phyloP scores from a whole-genome alignment of 2,797 vertebrate species.

The Macropodus opercularis region DNA sequence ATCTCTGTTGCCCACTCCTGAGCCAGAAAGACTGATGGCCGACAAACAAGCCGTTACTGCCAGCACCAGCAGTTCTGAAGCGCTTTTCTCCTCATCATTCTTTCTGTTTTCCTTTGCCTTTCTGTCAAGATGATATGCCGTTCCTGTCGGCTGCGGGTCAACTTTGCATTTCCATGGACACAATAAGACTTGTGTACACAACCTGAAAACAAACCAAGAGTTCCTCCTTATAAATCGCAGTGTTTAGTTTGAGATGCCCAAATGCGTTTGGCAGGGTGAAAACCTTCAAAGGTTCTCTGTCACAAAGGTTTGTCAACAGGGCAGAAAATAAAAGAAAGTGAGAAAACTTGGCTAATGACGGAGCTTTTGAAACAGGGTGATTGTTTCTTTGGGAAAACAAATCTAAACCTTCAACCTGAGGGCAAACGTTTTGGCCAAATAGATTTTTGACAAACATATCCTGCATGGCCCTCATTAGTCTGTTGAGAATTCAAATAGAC shows the following conservation, averaged over 20 bases:
- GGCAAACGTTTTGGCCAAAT: slow-evolving; percentile 22
- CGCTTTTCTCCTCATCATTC: slow-evolving; percentile 12
- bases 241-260: slow-evolving; percentile 28
- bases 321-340: slow-evolving; percentile 42
- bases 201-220: slow-evolving; percentile 57
- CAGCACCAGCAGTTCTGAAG: slow-evolving; percentile 17
- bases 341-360: slow-evolving; percentile 19
- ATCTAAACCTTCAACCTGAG: slow-evolving; percentile 14
- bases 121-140: slow-evolving; percentile 50
- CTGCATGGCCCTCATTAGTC: slow-evolving; percentile 10
- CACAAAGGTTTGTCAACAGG: slow-evolving; percentile 57
- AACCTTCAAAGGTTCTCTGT: slow-evolving; percentile 44
- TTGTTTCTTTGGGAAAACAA: slow-evolving; percentile 29
- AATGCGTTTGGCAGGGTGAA: slow-evolving; percentile 40
- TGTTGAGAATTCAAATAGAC: slow-evolving; percentile 23
- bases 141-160: slow-evolving; percentile 37
- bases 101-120: slow-evolving; percentile 36
- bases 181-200: slow-evolving; percentile 64
- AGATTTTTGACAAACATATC: slow-evolving; percentile 36
- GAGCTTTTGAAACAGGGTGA: slow-evolving; percentile 19
- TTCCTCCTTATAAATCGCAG: slow-evolving; percentile 45
- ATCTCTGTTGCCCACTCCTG: slow-evolving; percentile 22
- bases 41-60: slow-evolving; percentile 49
- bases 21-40: slow-evolving; percentile 49
- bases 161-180: slow-evolving; percentile 49